A percentile compares a stretch with the other conserved stretches of the same genome.
Conservation (phyloP, 2,797 vertebrate species). For the Acrossocheilus wenchowensis region DNA sequence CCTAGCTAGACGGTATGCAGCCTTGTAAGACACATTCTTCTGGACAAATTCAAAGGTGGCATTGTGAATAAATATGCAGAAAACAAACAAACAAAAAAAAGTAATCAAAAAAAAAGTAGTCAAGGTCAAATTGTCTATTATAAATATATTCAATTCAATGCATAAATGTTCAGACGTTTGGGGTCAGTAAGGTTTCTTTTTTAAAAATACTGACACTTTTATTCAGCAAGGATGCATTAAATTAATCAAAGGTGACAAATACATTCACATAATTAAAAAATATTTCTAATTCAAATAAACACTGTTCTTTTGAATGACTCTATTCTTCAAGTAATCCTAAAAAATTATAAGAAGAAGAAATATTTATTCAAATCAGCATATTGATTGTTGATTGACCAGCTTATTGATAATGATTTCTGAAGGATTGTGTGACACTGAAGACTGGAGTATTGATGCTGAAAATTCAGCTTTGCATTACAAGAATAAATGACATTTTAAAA, state of each 20-base stretch:
- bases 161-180: not conserved
- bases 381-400: too few species aligned
- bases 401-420: not conserved
- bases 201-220: not conserved
- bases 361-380: not conserved
- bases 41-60: not conserved
- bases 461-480: not conserved
- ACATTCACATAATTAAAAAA: not conserved
- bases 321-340: not conserved
- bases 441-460: not conserved
- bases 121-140: too few species aligned
- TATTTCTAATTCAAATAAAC: not conserved
- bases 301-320: not conserved
- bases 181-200: not conserved
- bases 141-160: not conserved
- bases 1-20: not conserved
- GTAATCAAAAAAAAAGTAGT: not conserved
- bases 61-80: not conserved
- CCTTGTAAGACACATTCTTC: not conserved
- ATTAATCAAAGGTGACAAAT: not conserved
- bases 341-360: not conserved
- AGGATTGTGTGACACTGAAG: not conserved
- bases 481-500: not conserved
- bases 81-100: not conserved
- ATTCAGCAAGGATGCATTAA: not conserved